Evolutionary conservation across 2,113 vertebrate genomes (phyloP).

Genomic region (Amblyopsis rosae): DNA sequence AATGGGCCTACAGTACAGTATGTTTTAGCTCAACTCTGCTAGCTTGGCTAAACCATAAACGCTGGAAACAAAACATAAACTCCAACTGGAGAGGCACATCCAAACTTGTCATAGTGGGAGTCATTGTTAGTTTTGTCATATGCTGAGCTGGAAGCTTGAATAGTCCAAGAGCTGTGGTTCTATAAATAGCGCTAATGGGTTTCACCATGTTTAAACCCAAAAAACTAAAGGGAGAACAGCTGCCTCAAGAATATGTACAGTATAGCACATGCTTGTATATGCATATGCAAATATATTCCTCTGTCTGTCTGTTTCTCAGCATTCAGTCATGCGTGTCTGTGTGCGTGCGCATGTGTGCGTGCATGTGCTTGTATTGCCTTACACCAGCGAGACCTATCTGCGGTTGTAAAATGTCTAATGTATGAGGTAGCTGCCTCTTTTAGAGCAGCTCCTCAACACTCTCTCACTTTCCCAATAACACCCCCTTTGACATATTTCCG

Average conservation of each 20-base stretch:
- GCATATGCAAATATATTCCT: neutral
- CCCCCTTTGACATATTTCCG: neutral
- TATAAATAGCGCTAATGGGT: no score
- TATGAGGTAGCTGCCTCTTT: neutral
- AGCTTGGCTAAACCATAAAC: no score
- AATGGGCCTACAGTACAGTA: no score
- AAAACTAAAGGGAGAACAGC: no score
- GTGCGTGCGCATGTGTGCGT: neutral
- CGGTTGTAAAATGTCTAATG: neutral
- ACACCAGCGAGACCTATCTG: neutral
- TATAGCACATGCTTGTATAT: neutral
- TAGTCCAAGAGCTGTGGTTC: no score
- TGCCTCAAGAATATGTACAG: neutral
- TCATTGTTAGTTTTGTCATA: no score
- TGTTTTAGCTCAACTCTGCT: no score
- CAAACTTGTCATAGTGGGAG: no score
- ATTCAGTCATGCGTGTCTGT: conserved; percentile 16
- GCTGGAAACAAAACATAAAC: no score
- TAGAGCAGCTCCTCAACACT: neutral
- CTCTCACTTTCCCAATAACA: neutral
- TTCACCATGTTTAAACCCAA: no score
- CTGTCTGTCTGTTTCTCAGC: neutral
- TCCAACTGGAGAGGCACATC: no score
- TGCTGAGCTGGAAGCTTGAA: no score
- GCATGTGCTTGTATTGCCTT: neutral